Evolutionary conservation across 2,888 invertebrate genomes (phyloP).

Genomic region (Chouioia cunea): DNA sequence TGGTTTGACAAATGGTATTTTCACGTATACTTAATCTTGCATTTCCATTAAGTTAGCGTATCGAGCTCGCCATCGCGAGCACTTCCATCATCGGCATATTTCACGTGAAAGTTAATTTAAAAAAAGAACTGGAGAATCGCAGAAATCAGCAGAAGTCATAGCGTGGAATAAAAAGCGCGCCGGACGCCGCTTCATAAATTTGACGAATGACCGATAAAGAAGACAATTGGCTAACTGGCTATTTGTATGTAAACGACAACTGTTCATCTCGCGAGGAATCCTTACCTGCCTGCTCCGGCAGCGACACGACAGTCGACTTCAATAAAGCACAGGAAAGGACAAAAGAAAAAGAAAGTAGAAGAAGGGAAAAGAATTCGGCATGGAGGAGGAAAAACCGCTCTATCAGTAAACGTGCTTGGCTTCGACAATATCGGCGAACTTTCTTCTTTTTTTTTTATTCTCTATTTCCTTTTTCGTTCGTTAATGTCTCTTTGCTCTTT

Average conservation of each 20-base stretch:
- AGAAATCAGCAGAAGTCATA: too few relatives aligned
- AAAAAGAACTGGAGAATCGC: too few relatives aligned
- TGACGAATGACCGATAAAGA: not conserved
- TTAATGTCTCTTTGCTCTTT: slow-evolving; percentile 29
- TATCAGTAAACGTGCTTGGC: slow-evolving; percentile 8
- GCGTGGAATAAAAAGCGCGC: not conserved
- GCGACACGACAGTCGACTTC: not conserved
- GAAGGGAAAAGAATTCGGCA: too few relatives aligned
- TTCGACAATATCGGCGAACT: slow-evolving; percentile 9
- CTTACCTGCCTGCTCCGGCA: not conserved
- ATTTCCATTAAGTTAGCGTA: too few relatives aligned
- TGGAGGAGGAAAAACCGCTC: slow-evolving; percentile 3
- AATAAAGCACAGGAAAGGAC: slow-evolving; percentile 1
- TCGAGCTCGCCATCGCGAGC: too few relatives aligned
- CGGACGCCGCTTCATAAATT: slow-evolving; percentile 20
- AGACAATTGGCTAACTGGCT: not conserved
- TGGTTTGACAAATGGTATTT: too few relatives aligned
- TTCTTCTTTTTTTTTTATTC: not conserved
- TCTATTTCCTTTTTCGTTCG: slow-evolving; percentile 33
- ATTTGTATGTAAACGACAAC: slow-evolving; percentile 24
- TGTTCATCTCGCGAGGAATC: not conserved
- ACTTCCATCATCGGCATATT: too few relatives aligned
- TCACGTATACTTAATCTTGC: too few relatives aligned
- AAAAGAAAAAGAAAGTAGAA: too few relatives aligned
- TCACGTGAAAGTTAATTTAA: too few relatives aligned